A percentile compares a stretch with the other conserved stretches of the same genome.
Conservation (phyloP, 2,113 vertebrate species). For the Pachycephala philippinensis region DNA sequence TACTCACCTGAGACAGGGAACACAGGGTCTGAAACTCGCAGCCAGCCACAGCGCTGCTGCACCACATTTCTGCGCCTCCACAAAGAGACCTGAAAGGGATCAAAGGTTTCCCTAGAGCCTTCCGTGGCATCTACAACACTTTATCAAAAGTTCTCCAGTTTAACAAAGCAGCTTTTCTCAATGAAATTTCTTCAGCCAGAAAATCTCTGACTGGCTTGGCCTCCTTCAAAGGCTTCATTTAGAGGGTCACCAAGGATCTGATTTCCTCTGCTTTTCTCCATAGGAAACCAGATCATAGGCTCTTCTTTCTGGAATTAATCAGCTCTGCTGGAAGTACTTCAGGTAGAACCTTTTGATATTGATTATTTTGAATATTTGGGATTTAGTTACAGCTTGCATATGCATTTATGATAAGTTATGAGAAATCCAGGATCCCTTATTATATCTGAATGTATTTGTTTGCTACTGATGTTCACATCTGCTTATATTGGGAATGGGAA, state of each 20-base stretch:
- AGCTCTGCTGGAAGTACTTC: background rate
- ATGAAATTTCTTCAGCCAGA: slow-evolving; percentile 23
- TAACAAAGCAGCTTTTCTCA: slow-evolving; percentile 37
- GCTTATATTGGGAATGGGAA: background rate
- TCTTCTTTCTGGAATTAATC: slow-evolving; percentile 2
- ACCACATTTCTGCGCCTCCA: background rate
- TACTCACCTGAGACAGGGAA: background rate
- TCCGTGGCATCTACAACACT: background rate
- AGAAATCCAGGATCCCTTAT: background rate
- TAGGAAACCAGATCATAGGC: background rate
- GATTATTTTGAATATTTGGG: background rate
- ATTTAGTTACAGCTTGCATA: background rate
- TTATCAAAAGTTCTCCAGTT: background rate
- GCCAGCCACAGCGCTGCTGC: background rate
- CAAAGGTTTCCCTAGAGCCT: background rate
- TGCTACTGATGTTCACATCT: background rate
- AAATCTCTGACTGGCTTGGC: background rate
- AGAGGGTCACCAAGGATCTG: background rate
- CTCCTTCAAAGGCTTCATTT: slow-evolving; percentile 11
- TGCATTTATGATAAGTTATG: background rate
- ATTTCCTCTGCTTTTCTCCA: slow-evolving; percentile 8
- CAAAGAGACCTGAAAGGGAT: background rate
- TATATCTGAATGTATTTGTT: background rate
- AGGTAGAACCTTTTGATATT: background rate
- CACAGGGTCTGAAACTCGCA: background rate